A percentile compares a stretch with the other conserved stretches of the same genome.
These are phyloP conservation scores for Gymnoscopelus microlampas DNA, from an alignment of 2,797 vertebrate species.

Conservation along the genomic window DNA sequence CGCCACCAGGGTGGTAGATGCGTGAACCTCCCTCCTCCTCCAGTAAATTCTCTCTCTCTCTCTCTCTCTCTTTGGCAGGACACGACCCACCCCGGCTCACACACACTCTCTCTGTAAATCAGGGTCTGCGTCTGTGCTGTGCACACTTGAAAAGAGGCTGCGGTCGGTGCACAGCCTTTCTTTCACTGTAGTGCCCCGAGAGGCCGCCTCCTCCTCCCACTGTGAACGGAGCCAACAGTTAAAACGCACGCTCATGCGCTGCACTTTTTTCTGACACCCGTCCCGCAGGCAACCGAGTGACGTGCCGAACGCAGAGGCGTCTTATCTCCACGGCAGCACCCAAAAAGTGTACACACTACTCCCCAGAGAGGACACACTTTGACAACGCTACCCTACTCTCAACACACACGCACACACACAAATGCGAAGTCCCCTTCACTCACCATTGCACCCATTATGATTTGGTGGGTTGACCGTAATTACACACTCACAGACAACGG, in stretches of 20 bases:
- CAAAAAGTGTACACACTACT: conserved; percentile 20
- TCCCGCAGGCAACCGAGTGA: conserved; percentile 63
- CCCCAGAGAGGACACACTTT: conserved; percentile 14
- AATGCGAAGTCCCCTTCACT: too few relatives aligned
- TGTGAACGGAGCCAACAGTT: conserved; percentile 57
- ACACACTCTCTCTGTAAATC: conserved; percentile 74
- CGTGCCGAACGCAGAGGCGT: conserved; percentile 55
- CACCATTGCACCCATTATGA: too few relatives aligned
- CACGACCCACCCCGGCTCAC: conserved; percentile 57
- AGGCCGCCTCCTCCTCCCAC: conserved; percentile 63
- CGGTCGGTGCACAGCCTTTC: conserved; percentile 29
- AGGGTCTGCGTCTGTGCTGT: conserved; percentile 48
- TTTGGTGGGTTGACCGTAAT: too few relatives aligned
- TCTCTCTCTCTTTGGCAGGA: conserved; percentile 42
- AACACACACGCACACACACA: too few relatives aligned
- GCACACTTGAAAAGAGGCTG: conserved; percentile 62
- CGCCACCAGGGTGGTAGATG: conserved; percentile 26
- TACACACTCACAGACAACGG: too few relatives aligned
- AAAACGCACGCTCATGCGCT: conserved; percentile 65
- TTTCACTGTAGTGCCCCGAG: conserved; percentile 43
- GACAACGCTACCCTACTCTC: too few relatives aligned
- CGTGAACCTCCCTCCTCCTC: conserved; percentile 38
- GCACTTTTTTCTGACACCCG: conserved; percentile 62
- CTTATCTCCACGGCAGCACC: conserved; percentile 70
- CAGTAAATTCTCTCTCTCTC: conserved; percentile 45